A percentile compares a stretch with the other conserved stretches of the same genome.
phyloP scores from a whole-genome alignment of 2,113 vertebrate genomes.

The Gobiocypris rarus region DNA sequence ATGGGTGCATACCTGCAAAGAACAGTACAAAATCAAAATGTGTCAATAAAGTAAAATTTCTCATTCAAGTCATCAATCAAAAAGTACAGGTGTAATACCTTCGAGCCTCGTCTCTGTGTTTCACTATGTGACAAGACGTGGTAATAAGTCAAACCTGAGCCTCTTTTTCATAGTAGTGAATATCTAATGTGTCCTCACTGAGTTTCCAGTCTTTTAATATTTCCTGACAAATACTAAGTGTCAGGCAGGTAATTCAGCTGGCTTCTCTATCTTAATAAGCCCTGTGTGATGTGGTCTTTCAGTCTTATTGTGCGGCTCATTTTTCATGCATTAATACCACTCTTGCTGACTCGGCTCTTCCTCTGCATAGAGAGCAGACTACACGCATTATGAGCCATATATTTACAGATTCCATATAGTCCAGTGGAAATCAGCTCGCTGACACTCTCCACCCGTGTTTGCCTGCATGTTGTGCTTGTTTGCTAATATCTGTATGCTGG shows the following conservation, averaged over 20 bases:
- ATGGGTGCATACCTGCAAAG: conserved; percentile 2
- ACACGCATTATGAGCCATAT: conserved; percentile 78
- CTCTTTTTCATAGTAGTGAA: conserved; percentile 10
- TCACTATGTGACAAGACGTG: conserved; percentile 13
- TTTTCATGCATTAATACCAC: conserved; percentile 80
- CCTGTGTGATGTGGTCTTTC: conserved; percentile 73
- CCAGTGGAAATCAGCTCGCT: conserved; percentile 62
- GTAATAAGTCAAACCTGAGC: conserved; percentile 35
- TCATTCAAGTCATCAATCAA: conserved; percentile 28
- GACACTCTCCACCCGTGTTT: conserved; percentile 45
- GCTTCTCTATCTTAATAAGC: conserved; percentile 81
- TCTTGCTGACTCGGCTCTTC: conserved; percentile 78
- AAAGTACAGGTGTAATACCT: conserved; percentile 21
- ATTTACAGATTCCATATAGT: conserved; percentile 78
- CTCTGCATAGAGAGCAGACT: conserved; percentile 76
- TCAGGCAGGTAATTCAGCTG: conserved; percentile 64
- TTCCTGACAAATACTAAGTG: conserved; percentile 46
- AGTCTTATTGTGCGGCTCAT: conserved; percentile 77
- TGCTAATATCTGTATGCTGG: conserved; percentile 12
- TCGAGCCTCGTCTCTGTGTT: background rate
- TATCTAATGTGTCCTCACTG: conserved; percentile 28
- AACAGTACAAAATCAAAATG: conserved; percentile 16
- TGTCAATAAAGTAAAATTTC: conserved; percentile 33
- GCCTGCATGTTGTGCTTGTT: background rate
- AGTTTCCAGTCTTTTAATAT: conserved; percentile 43